Percentiles rank a stretch among this genome's conserved stretches.
phyloP scores from a whole-genome alignment of 2,113 vertebrate genomes.

The Myocastor coypus region DNA sequence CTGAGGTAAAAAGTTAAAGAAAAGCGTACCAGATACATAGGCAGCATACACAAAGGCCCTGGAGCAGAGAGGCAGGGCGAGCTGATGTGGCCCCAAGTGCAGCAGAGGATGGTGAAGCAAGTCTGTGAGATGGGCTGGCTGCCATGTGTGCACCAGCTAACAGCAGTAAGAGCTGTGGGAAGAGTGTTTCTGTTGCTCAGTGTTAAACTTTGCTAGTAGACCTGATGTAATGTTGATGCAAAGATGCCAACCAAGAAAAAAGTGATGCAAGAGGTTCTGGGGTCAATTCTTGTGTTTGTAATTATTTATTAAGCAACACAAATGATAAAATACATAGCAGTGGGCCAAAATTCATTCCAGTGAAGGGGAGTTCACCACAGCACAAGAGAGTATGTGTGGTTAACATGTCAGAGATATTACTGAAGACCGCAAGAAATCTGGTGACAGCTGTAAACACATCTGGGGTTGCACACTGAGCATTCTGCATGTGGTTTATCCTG shows the following conservation, averaged over 20 bases:
- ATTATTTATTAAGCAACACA: background rate
- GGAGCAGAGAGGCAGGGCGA: no score
- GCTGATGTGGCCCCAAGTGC: background rate
- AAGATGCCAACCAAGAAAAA: background rate
- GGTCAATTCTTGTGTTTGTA: background rate
- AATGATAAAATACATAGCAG: background rate
- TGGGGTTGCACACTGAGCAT: no score
- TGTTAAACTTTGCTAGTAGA: background rate
- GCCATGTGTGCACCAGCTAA: background rate
- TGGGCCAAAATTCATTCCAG: background rate
- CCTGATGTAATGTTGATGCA: background rate
- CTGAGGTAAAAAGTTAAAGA: background rate
- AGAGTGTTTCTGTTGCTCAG: background rate
- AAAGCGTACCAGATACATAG: background rate
- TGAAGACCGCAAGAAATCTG: background rate
- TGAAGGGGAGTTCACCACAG: background rate
- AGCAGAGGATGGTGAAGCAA: background rate
- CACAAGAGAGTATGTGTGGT: background rate
- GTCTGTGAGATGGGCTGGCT: background rate
- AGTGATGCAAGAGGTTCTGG: background rate
- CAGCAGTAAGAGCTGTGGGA: background rate
- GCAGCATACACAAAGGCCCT: background rate
- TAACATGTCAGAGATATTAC: background rate
- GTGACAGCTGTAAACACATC: rapidly evolving
- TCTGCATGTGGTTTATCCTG: rapidly evolving